Percentiles rank a stretch among this genome's conserved stretches.
These are phyloP conservation scores for Alca torda DNA, from an alignment of 2,797 vertebrate species.

Conservation along the genomic window DNA sequence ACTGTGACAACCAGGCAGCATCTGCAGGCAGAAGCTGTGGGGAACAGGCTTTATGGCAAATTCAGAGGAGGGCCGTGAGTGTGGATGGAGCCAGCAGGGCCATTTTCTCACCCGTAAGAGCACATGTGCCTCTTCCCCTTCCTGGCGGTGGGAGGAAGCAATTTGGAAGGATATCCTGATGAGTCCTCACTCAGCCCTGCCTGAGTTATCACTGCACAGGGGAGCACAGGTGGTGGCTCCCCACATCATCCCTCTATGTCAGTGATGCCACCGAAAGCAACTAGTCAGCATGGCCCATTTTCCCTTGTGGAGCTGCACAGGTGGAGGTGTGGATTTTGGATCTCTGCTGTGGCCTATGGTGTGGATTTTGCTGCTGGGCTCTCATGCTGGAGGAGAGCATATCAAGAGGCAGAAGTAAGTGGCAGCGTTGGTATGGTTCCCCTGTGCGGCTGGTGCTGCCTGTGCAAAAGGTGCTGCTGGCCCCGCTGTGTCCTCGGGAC, in stretches of 20 bases:
- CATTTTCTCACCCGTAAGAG: neutral
- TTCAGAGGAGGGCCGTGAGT: neutral
- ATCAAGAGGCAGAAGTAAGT: neutral
- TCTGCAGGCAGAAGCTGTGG: neutral
- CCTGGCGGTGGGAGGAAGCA: neutral
- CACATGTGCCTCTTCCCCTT: neutral
- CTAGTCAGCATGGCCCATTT: neutral
- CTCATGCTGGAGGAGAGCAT: neutral
- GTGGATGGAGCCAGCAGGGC: accelerated
- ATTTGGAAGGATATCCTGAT: neutral
- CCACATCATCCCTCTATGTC: neutral
- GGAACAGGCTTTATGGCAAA: accelerated
- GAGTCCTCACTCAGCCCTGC: neutral
- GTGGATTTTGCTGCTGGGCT: neutral
- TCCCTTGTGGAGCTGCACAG: accelerated
- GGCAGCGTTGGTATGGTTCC: neutral
- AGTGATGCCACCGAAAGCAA: neutral
- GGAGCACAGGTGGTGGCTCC: neutral
- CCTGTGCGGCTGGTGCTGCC: neutral
- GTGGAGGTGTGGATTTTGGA: neutral
- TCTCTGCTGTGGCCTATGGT: neutral
- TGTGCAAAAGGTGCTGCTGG: neutral
- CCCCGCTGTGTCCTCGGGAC: accelerated
- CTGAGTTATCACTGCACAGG: neutral
- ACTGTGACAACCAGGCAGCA: too few species aligned